Evolutionary conservation across 2,797 vertebrate species (phyloP).

Genomic region (Pitangus sulphuratus): DNA sequence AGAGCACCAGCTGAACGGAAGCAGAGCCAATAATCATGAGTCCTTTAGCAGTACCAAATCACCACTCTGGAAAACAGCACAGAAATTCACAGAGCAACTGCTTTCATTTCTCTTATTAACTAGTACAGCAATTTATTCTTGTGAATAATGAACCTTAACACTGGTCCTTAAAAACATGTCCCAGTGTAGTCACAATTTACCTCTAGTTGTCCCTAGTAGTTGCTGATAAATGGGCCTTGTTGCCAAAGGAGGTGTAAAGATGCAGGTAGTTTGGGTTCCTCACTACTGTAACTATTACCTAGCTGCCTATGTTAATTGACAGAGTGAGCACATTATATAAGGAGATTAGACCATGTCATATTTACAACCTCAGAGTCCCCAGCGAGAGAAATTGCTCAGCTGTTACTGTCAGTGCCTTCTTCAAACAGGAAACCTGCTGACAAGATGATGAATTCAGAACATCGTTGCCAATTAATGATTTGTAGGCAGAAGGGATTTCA

Average conservation of each 20-base stretch:
- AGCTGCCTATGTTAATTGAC: neutral
- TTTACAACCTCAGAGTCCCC: neutral
- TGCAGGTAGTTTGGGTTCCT: neutral
- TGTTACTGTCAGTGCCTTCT: conserved; percentile 46
- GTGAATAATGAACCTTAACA: conserved; percentile 29
- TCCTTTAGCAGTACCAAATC: neutral
- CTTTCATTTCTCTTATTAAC: neutral
- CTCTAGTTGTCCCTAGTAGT: neutral
- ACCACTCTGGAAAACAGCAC: neutral
- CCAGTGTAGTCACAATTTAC: neutral
- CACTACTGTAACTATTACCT: neutral
- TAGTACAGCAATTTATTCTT: neutral
- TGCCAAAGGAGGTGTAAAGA: neutral
- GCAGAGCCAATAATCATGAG: neutral
- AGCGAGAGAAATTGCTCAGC: conserved; percentile 14
- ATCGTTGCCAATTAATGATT: conserved; percentile 59
- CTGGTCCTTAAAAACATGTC: neutral
- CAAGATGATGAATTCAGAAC: conserved; percentile 63
- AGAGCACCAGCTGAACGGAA: accelerated
- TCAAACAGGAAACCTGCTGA: conserved; percentile 52
- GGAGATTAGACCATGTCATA: conserved; percentile 42
- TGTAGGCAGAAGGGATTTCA: conserved; percentile 62
- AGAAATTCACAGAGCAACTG: neutral
- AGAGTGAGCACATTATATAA: neutral
- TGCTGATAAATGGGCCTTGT: neutral